These are phyloP conservation scores for Galaxias olidus DNA, from an alignment of 2,797 vertebrate species.

Conservation along the genomic window DNA sequence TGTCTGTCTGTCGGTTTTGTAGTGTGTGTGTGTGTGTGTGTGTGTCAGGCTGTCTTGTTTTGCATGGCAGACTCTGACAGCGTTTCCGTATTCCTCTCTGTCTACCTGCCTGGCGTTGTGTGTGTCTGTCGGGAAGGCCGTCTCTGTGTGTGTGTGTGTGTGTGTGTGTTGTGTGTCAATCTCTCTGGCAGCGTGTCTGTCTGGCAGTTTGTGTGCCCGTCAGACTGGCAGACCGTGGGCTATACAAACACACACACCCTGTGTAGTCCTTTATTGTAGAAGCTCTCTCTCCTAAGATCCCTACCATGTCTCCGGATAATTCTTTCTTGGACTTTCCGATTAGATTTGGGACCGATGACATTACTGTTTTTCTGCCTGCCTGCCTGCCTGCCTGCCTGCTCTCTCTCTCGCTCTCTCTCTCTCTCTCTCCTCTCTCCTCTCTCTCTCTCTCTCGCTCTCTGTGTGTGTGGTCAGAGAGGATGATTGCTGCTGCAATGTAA, in stretches of 20 bases:
- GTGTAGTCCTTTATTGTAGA: too few species aligned
- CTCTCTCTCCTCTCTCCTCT: neutral
- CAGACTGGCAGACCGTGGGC: too few species aligned
- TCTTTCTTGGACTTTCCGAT: too few species aligned
- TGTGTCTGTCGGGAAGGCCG: too few species aligned
- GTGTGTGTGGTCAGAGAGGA: conserved; percentile 18
- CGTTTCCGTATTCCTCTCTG: neutral
- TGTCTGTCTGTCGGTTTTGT: neutral
- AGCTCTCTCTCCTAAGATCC: too few species aligned
- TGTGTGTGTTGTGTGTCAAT: conserved; percentile 13
- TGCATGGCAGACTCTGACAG: too few species aligned
- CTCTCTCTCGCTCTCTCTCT: neutral
- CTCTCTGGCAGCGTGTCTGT: conserved; percentile 15
- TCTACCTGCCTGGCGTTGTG: too few species aligned
- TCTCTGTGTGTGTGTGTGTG: neutral
- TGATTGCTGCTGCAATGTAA: conserved; percentile 69
- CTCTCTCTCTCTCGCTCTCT: neutral
- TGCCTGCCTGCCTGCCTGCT: neutral
- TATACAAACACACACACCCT: too few species aligned
- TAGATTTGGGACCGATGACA: too few species aligned
- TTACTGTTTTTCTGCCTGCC: neutral
- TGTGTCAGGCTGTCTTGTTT: too few species aligned
- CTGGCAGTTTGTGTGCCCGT: neutral
- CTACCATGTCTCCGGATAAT: too few species aligned
- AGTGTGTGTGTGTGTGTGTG: neutral